phyloP scores from a whole-genome alignment of 2,113 vertebrate genomes.

The Paradisaea rubra region DNA sequence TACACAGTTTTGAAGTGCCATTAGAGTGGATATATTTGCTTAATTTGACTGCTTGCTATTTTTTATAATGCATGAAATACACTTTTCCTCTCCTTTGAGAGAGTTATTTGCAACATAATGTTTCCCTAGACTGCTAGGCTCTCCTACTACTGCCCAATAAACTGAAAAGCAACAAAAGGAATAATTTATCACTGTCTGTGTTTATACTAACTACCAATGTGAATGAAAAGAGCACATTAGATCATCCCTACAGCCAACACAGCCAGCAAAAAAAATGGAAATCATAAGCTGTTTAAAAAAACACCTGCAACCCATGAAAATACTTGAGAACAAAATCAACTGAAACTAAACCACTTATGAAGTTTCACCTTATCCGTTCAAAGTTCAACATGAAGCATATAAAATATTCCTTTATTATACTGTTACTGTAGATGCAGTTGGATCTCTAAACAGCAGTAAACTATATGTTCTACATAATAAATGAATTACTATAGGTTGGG shows the following conservation, averaged over 20 bases:
- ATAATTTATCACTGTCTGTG: background rate
- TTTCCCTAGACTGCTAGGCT: background rate
- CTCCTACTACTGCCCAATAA: background rate
- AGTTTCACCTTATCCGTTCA: background rate
- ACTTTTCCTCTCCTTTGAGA: background rate
- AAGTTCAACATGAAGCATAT: background rate
- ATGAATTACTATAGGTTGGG: background rate
- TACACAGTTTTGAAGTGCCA: background rate
- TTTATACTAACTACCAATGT: background rate
- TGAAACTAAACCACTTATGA: background rate
- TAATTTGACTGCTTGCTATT: background rate
- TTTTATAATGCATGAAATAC: background rate
- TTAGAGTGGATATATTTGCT: background rate
- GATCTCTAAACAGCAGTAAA: background rate
- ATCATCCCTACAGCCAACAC: background rate
- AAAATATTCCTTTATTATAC: background rate
- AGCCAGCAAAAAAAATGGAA: background rate
- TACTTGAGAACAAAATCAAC: background rate
- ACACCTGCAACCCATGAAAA: background rate
- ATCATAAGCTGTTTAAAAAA: background rate
- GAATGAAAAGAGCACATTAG: background rate
- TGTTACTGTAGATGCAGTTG: background rate
- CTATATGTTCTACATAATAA: background rate
- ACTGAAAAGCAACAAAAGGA: background rate
- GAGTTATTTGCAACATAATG: background rate